Conservation (phyloP, 2,113 vertebrate genomes). For the Corythaeola cristata region DNA sequence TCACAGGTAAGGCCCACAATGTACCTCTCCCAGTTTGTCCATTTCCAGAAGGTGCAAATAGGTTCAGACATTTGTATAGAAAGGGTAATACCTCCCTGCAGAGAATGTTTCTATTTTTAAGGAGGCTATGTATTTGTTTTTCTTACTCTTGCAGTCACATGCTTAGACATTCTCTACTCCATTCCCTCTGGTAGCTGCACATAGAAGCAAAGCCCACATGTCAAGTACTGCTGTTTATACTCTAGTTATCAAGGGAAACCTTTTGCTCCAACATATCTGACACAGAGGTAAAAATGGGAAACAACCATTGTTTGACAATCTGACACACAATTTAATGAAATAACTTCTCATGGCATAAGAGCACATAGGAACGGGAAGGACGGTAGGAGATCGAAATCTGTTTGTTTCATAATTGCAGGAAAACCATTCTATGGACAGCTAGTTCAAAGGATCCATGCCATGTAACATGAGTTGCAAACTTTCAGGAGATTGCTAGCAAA, state of each 20-base stretch:
- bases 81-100: not conserved
- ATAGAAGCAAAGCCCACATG: not conserved
- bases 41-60: not conserved
- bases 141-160: not conserved
- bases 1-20: not conserved
- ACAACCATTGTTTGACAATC: not conserved
- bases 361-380: not conserved
- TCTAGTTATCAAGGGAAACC: not conserved
- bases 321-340: not conserved
- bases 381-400: not conserved
- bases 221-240: not conserved
- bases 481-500: not conserved
- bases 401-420: not conserved
- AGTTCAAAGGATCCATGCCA: not conserved
- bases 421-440: not conserved
- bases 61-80: not conserved
- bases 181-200: conserved; percentile 9
- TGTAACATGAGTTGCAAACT: rapidly evolving
- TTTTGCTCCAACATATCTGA: not conserved
- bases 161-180: not conserved
- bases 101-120: not conserved
- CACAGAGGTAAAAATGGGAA: not conserved
- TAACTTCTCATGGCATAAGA: not conserved
- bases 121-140: not conserved
- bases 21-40: not conserved